Conservation (phyloP, 2,888 invertebrate species). For the Acronicta psi region DNA sequence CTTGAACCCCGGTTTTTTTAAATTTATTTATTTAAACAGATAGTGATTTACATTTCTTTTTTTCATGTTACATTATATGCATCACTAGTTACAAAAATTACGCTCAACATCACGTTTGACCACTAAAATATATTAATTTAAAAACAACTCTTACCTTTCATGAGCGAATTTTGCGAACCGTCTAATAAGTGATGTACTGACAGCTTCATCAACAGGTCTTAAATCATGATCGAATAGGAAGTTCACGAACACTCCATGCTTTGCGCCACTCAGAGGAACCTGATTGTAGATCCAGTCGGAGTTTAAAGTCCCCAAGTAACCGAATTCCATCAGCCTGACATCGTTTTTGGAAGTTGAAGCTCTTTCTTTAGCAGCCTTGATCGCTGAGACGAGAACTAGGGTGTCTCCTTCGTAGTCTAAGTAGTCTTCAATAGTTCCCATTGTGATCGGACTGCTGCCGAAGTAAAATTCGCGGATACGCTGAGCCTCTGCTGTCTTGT, state of each 20-base stretch:
- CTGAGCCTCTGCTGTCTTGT: slow-evolving; percentile 59
- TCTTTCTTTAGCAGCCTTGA: slow-evolving; percentile 74
- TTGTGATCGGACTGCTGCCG: slow-evolving; percentile 60
- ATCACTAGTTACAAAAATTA: too few species aligned
- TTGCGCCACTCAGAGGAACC: slow-evolving; percentile 73
- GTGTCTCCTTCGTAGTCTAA: slow-evolving; percentile 80
- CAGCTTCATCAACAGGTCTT: slow-evolving; percentile 56
- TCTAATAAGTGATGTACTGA: slow-evolving; percentile 62
- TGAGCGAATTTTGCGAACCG: slow-evolving; percentile 71
- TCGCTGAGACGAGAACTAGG: slow-evolving; percentile 70
- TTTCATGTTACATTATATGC: too few species aligned
- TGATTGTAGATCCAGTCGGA: slow-evolving; percentile 72
- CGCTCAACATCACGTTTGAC: too few species aligned
- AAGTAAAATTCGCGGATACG: slow-evolving; percentile 75
- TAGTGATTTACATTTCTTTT: too few species aligned
- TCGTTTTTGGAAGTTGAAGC: slow-evolving; percentile 66
- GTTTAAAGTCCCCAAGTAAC: slow-evolving; percentile 72
- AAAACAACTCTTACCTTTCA: slow-evolving; percentile 69
- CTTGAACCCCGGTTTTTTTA: too few species aligned
- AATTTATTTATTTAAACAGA: too few species aligned
- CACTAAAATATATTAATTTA: too few species aligned
- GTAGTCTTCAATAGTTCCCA: slow-evolving; percentile 75
- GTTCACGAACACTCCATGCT: slow-evolving; percentile 77
- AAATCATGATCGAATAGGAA: slow-evolving; percentile 76
- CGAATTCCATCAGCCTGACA: slow-evolving; percentile 76